Conservation (phyloP, 2,797 vertebrate species). For the Yasuhikotakia modesta region DNA sequence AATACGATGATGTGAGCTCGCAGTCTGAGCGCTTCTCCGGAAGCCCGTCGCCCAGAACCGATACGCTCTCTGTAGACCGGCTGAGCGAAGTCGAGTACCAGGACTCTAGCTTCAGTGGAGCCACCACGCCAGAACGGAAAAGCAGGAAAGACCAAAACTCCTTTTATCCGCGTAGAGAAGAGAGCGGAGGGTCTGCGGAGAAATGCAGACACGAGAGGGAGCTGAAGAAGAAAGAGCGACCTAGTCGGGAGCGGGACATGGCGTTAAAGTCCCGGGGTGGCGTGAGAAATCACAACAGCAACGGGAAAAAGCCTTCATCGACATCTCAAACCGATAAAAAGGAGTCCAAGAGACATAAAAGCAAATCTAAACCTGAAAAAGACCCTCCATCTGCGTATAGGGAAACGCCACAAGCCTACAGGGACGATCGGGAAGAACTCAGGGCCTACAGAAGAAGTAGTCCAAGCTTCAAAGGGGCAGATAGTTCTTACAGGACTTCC, state of each 20-base stretch:
- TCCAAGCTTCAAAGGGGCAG: constrained; percentile 73
- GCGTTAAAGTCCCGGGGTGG: constrained; percentile 77
- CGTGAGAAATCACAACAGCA: constrained; percentile 80
- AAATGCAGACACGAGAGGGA: constrained; percentile 70
- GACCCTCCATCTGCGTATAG: constrained; percentile 87
- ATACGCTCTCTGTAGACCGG: constrained; percentile 68
- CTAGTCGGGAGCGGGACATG: constrained; percentile 74
- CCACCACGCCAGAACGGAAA: constrained; percentile 61
- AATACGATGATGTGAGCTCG: constrained; percentile 94
- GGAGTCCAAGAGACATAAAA: constrained; percentile 74
- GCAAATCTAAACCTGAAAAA: constrained; percentile 76
- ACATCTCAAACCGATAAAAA: constrained; percentile 70
- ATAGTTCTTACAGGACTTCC: constrained; percentile 78
- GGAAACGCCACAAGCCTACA: constrained; percentile 91
- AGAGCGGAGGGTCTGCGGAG: constrained; percentile 68
- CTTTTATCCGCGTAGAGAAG: constrained; percentile 60
- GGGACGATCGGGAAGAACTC: constrained; percentile 87
- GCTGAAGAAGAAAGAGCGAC: constrained; percentile 68
- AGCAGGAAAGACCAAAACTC: constrained; percentile 72
- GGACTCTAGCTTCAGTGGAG: constrained; percentile 60
- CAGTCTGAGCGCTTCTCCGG: constrained; percentile 88
- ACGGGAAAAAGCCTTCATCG: constrained; percentile 76
- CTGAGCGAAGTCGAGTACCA: constrained; percentile 70
- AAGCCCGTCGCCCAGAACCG: constrained; percentile 78
- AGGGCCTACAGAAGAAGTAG: constrained; percentile 82